Conservation (phyloP, 2,113 vertebrate species). For the Nothoprocta pentlandii region DNA sequence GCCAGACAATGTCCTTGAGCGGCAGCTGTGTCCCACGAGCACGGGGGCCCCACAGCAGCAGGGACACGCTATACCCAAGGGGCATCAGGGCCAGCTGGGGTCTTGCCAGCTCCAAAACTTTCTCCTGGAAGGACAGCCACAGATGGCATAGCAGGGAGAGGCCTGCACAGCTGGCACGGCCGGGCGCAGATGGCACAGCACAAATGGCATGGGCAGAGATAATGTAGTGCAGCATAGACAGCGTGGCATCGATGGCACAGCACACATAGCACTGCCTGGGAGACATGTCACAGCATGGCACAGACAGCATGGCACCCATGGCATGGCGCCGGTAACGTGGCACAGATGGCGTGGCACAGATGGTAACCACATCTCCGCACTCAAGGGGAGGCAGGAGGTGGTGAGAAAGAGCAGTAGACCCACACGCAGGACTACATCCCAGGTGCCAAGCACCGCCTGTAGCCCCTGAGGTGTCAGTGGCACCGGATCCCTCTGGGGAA, state of each 20-base stretch:
- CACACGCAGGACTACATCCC: rapidly evolving
- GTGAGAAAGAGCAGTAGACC: background rate
- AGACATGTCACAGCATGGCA: background rate
- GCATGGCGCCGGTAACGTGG: rapidly evolving
- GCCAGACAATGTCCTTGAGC: conserved; percentile 70
- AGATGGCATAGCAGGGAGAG: background rate
- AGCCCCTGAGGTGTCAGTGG: background rate
- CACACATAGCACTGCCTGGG: too few relatives aligned
- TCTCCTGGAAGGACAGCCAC: conserved; percentile 67
- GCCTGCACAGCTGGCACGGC: too few relatives aligned
- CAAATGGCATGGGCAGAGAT: background rate
- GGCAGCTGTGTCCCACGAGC: conserved; percentile 27
- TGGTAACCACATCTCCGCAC: background rate
- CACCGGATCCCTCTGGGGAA: background rate
- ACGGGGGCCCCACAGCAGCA: conserved; percentile 79
- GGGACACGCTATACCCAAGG: conserved; percentile 78
- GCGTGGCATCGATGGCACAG: background rate
- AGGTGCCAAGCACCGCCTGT: background rate
- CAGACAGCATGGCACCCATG: background rate
- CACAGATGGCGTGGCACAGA: rapidly evolving
- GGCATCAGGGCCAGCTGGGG: conserved; percentile 72
- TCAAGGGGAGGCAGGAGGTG: background rate
- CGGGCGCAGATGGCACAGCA: background rate
- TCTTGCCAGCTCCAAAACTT: conserved; percentile 74
- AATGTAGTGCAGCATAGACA: rapidly evolving